phyloP scores from a whole-genome alignment of 1,140 invertebrate species.

The Orchestia grillus region DNA sequence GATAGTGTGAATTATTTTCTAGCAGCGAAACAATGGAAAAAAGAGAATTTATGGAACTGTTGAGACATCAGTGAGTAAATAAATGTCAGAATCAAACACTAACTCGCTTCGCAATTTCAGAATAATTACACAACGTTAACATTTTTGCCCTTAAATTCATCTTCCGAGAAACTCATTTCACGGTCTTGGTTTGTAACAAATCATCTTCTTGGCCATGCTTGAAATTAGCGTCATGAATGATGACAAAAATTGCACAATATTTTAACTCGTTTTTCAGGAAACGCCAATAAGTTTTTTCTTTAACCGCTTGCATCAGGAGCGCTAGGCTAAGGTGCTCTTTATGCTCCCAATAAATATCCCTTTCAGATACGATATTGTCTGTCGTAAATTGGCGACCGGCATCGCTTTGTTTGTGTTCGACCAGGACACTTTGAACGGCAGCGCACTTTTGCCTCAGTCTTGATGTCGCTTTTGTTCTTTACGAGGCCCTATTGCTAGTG shows the following conservation, averaged over 20 bases:
- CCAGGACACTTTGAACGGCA: neutral
- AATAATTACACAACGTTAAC: neutral
- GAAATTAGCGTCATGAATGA: constrained; percentile 23
- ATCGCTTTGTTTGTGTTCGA: constrained; percentile 47
- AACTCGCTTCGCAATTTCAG: neutral
- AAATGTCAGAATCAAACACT: neutral
- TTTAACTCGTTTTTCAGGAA: neutral
- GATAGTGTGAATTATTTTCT: neutral
- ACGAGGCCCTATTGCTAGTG: constrained; percentile 15
- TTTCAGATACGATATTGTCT: constrained; percentile 54
- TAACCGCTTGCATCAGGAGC: constrained; percentile 12
- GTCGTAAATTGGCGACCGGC: constrained; percentile 38
- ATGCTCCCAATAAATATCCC: constrained; percentile 48
- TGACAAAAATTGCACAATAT: constrained; percentile 17
- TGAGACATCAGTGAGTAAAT: neutral
- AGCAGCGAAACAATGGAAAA: neutral
- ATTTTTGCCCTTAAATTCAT: neutral
- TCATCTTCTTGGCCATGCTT: neutral
- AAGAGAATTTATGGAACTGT: neutral
- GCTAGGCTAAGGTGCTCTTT: constrained; percentile 39
- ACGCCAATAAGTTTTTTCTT: neutral
- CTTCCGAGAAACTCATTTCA: neutral
- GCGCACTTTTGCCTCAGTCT: constrained; percentile 29
- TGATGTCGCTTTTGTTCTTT: constrained; percentile 36
- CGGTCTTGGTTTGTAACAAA: neutral